These are phyloP conservation scores for Nipponacmea schrenckii DNA, from an alignment of 2,888 invertebrate species.

Conservation along the genomic window DNA sequence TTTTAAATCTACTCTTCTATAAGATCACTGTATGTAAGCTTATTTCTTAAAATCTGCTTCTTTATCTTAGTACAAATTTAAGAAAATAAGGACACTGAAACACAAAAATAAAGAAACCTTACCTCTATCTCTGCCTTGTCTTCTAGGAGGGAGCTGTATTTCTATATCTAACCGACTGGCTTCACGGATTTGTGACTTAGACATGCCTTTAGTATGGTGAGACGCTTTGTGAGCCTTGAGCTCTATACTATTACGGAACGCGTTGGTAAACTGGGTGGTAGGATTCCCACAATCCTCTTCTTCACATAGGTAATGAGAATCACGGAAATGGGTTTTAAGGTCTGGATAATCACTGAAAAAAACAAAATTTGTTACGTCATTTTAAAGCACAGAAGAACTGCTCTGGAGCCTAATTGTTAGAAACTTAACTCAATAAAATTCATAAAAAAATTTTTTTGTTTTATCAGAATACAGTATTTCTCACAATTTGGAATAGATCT, in stretches of 20 bases:
- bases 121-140: conserved; percentile 47
- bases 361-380: neutral
- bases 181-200: conserved; percentile 86
- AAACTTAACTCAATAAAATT: too few relatives aligned
- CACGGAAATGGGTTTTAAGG: conserved; percentile 86
- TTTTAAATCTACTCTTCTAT: too few relatives aligned
- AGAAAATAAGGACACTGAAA: neutral
- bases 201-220: conserved; percentile 82
- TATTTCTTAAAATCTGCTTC: neutral
- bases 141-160: conserved; percentile 71
- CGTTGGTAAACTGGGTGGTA: conserved; percentile 84
- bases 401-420: too few relatives aligned
- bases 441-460: too few relatives aligned
- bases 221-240: conserved; percentile 85
- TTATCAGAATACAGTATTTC: too few relatives aligned
- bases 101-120: too few relatives aligned
- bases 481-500: too few relatives aligned
- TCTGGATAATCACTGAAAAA: conserved; percentile 78
- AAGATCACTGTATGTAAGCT: too few relatives aligned
- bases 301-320: conserved; percentile 90
- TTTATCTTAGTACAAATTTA: too few relatives aligned
- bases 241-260: conserved; percentile 91
- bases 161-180: conserved; percentile 90
- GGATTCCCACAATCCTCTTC: conserved; percentile 86
- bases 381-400: too few relatives aligned